phyloP scores from a whole-genome alignment of 2,888 invertebrate species.

The Sinopyrophorus schimmeli region DNA sequence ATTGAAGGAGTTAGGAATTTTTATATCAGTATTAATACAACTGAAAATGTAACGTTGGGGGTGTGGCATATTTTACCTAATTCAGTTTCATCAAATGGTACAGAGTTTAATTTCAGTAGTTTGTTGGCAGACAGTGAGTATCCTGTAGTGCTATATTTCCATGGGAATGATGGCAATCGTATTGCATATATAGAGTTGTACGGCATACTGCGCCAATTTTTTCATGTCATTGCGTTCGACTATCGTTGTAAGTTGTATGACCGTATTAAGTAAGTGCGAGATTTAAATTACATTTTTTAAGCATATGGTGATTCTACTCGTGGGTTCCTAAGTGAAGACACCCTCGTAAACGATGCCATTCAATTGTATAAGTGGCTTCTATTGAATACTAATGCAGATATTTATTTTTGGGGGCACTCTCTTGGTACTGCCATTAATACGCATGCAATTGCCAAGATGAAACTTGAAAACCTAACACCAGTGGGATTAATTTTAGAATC shows the following conservation, averaged over 20 bases:
- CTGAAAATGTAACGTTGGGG: conserved; percentile 59
- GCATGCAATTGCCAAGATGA: conserved; percentile 40
- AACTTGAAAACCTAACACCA: conserved; percentile 28
- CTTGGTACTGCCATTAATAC: conserved; percentile 48
- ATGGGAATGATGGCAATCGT: conserved; percentile 52
- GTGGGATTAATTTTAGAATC: conserved; percentile 47
- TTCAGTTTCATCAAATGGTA: conserved; percentile 56
- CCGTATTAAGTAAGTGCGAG: too few relatives aligned
- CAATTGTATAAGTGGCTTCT: conserved; percentile 47
- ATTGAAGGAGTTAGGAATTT: conserved; percentile 69
- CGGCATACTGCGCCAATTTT: conserved; percentile 64
- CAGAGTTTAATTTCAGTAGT: conserved; percentile 58
- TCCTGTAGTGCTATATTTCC: conserved; percentile 50
- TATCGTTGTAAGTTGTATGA: conserved; percentile 51
- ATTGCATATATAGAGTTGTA: conserved; percentile 66
- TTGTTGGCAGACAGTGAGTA: conserved; percentile 56
- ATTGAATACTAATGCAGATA: conserved; percentile 40
- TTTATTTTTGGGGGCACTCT: conserved; percentile 52
- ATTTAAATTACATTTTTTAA: conserved; percentile 27
- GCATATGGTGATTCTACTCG: conserved; percentile 50
- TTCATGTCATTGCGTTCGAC: conserved; percentile 52
- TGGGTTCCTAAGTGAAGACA: conserved; percentile 44
- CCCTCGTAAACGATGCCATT: conserved; percentile 47
- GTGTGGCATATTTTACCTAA: conserved; percentile 80
- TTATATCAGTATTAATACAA: conserved; percentile 58